Evolutionary conservation across 2,888 invertebrate species (phyloP).

Genomic region (Dryocosmus kuriphilus): DNA sequence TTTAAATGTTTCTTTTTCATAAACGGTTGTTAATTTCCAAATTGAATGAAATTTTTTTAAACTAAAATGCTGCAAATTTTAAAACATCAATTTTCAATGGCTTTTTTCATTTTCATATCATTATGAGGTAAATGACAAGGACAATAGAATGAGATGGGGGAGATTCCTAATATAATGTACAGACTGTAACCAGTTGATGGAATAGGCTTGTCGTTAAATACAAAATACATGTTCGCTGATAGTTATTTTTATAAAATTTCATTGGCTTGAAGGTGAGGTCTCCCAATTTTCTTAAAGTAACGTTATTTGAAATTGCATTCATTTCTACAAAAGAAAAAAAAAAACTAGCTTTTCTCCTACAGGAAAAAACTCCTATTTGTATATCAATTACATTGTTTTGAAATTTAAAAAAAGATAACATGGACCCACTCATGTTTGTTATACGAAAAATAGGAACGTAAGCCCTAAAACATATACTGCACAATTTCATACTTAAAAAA

Average conservation of each 20-base stretch:
- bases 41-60: background rate
- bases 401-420: constrained; percentile 46
- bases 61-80: background rate
- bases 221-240: constrained; percentile 64
- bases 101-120: constrained; percentile 46
- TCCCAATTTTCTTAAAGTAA: constrained; percentile 4
- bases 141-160: constrained; percentile 63
- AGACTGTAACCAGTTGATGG: constrained; percentile 66
- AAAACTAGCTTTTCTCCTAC: too few species aligned
- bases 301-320: too few species aligned
- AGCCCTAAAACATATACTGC: background rate
- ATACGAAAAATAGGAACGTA: background rate
- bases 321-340: too few species aligned
- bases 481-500: constrained; percentile 34
- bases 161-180: constrained; percentile 65
- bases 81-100: background rate
- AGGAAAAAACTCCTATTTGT: too few species aligned
- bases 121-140: constrained; percentile 62
- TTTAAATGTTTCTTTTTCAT: background rate
- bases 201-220: constrained; percentile 65
- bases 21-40: background rate
- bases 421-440: constrained; percentile 20
- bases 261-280: constrained; percentile 51
- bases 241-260: constrained; percentile 71
- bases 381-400: constrained; percentile 19